phyloP scores from a whole-genome alignment of 2,113 vertebrate genomes.

The Panthera tigris region DNA sequence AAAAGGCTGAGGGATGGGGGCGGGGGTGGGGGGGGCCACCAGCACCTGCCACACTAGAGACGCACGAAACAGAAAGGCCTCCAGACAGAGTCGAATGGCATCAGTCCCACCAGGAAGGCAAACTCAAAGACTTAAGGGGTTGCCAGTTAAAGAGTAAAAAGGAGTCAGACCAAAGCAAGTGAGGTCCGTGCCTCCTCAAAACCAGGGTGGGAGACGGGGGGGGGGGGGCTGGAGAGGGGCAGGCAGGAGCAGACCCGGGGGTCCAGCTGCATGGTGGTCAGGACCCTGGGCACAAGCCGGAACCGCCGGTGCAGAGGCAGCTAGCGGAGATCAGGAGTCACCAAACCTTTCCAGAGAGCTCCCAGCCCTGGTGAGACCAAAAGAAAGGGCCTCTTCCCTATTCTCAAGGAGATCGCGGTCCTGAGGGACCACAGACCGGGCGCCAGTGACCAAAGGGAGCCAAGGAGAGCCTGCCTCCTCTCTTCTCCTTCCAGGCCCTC shows the following conservation, averaged over 20 bases:
- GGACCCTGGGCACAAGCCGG: accelerated
- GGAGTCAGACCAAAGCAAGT: not conserved
- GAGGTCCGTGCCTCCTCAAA: not conserved
- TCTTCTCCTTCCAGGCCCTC: not conserved
- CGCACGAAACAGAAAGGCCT: not conserved
- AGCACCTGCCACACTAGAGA: not conserved
- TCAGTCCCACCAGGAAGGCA: not conserved
- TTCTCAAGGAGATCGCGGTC: not conserved
- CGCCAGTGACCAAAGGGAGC: not conserved
- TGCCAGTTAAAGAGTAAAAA: not conserved
- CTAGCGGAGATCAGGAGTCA: not conserved
- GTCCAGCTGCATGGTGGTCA: not conserved
- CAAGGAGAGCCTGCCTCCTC: not conserved
- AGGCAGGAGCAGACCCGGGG: not conserved
- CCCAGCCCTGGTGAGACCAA: not conserved
- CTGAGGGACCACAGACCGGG: not conserved
- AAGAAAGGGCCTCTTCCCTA: not conserved
- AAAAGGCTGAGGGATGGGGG: not conserved
- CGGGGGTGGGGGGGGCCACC: accelerated
- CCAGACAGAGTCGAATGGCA: not conserved
- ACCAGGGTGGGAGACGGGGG: accelerated
- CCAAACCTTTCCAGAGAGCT: not conserved
- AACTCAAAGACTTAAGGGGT: not conserved
- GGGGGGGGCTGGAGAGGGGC: accelerated
- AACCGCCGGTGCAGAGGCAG: not conserved